A percentile compares a stretch with the other conserved stretches of the same genome.
Evolutionary conservation across 64 coral and sea anemone species (phyloP).

Genomic region (Montipora foliosa): DNA sequence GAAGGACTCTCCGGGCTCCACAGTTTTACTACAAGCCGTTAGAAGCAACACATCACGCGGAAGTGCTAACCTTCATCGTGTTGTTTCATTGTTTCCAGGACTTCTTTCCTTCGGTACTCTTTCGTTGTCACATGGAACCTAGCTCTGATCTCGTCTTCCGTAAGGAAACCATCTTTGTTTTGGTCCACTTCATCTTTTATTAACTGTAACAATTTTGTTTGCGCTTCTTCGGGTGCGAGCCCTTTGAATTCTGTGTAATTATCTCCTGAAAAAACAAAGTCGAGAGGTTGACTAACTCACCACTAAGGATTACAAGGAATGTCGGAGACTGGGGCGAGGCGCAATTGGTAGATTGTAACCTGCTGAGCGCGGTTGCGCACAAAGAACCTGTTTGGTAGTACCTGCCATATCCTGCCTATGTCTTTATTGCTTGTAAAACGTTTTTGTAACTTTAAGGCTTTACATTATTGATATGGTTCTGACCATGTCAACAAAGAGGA

Average conservation of each 20-base stretch:
- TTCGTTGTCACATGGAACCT: slow-evolving; percentile 77
- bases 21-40: neutral
- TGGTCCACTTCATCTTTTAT: slow-evolving; percentile 78
- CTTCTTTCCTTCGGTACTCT: slow-evolving; percentile 76
- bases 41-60: neutral
- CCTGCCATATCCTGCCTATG: neutral
- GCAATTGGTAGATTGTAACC: neutral
- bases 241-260: slow-evolving; percentile 81
- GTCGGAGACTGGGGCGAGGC: neutral
- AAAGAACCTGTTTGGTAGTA: neutral
- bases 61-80: slow-evolving; percentile 82
- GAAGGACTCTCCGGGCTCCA: no score
- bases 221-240: slow-evolving; percentile 70
- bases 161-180: slow-evolving; percentile 86
- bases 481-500: no score
- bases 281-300: neutral
- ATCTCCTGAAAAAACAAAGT: slow-evolving; percentile 57
- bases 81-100: slow-evolving; percentile 75
- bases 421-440: slow-evolving; percentile 14
- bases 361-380: neutral
- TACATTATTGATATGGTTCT: slow-evolving; percentile 1
- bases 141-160: slow-evolving; percentile 81
- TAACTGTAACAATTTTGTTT: slow-evolving; percentile 72
- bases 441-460: slow-evolving; percentile 24
- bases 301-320: neutral